phyloP scores from a whole-genome alignment of 1,140 invertebrate species.

The Microvelia longipes region DNA sequence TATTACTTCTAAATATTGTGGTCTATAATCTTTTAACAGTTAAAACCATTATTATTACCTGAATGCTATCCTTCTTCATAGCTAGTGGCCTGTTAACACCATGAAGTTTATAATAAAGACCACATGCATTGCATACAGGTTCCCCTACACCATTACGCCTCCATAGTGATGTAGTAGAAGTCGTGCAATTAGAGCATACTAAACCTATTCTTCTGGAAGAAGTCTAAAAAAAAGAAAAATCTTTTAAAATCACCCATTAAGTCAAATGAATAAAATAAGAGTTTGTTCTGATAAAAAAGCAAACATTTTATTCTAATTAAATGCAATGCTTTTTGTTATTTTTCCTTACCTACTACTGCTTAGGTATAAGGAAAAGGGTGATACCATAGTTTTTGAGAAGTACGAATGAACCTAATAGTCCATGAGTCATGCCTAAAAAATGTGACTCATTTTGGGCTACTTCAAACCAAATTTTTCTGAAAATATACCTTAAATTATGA shows the following conservation, averaged over 20 bases:
- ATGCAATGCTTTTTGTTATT: neutral
- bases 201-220: constrained; percentile 63
- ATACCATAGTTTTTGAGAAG: too few species aligned
- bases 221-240: constrained; percentile 35
- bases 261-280: neutral
- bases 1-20: too few species aligned
- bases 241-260: neutral
- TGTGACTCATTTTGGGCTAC: too few species aligned
- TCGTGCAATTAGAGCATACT: constrained; percentile 80
- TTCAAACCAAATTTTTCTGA: too few species aligned
- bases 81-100: constrained; percentile 67
- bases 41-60: too few species aligned
- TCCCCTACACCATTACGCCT: constrained; percentile 70
- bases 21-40: too few species aligned
- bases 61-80: constrained; percentile 94
- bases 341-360: neutral
- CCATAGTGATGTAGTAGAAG: constrained; percentile 76
- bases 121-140: constrained; percentile 88
- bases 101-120: constrained; percentile 84
- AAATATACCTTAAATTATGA: too few species aligned
- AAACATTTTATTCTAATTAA: neutral
- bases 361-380: too few species aligned
- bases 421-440: too few species aligned
- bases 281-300: neutral
- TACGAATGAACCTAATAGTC: too few species aligned